These are phyloP conservation scores for Coranthus polyacanthus DNA, from an alignment of 2,797 vertebrate genomes.

Conservation along the genomic window DNA sequence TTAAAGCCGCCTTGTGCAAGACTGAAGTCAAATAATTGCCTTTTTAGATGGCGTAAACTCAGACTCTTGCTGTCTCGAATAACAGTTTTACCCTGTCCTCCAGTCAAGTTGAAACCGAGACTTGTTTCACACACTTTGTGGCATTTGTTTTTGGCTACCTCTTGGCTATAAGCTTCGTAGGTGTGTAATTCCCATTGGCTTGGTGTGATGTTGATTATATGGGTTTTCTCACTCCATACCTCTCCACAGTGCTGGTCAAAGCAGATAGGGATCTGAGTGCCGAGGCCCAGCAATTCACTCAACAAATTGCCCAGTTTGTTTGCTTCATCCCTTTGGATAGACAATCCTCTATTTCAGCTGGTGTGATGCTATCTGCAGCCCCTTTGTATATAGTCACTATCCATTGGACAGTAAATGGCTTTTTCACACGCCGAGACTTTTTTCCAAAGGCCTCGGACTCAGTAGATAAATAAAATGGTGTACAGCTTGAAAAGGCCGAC, in stretches of 20 bases:
- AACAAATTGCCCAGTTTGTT: slow-evolving; percentile 76
- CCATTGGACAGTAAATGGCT: slow-evolving; percentile 68
- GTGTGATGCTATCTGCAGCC: slow-evolving; percentile 62
- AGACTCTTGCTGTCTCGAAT: slow-evolving; percentile 8
- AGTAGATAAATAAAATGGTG: slow-evolving; percentile 47
- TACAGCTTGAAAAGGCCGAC: slow-evolving; percentile 18
- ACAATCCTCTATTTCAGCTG: slow-evolving; percentile 61
- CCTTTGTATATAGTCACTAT: slow-evolving; percentile 56
- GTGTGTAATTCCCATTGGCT: slow-evolving; percentile 20
- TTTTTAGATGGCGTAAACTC: slow-evolving; percentile 48
- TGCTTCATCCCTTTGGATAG: slow-evolving; percentile 62
- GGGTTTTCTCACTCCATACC: slow-evolving; percentile 39
- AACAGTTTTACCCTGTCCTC: background rate
- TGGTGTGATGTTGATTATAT: slow-evolving; percentile 44
- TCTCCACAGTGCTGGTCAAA: slow-evolving; percentile 21
- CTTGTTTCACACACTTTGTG: slow-evolving; percentile 12
- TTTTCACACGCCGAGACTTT: slow-evolving; percentile 62
- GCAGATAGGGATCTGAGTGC: slow-evolving; percentile 62
- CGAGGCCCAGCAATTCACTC: slow-evolving; percentile 54
- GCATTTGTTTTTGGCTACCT: background rate
- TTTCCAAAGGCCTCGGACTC: slow-evolving; percentile 42
- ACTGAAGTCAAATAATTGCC: slow-evolving; percentile 57
- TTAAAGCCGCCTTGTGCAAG: slow-evolving; percentile 58
- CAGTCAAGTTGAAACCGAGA: slow-evolving; percentile 10
- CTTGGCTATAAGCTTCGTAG: slow-evolving; percentile 18